phyloP scores from a whole-genome alignment of 92 coral and sea anemone species.

The Palythoa grandiflora region DNA sequence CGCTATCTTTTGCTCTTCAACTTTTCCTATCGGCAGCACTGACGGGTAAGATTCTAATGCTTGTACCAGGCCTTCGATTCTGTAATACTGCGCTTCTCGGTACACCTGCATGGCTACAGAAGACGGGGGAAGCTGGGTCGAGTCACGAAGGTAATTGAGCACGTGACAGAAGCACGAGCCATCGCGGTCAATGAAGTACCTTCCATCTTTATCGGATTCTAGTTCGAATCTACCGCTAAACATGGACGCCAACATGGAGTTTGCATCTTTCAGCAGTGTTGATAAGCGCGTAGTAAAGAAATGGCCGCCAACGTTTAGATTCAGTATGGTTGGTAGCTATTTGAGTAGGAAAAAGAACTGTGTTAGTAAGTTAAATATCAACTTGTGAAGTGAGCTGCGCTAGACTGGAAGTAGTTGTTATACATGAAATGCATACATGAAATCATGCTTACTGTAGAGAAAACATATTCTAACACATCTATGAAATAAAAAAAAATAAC shows the following conservation, averaged over 20 bases:
- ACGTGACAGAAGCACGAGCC: constrained; percentile 84
- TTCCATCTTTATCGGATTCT: constrained; percentile 80
- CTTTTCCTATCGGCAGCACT: constrained; percentile 60
- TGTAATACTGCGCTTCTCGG: constrained; percentile 89
- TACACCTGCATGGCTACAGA: constrained; percentile 85
- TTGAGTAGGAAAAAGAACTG: not conserved
- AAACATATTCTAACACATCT: not conserved
- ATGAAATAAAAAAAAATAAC: not conserved
- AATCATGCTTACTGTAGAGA: too few species aligned
- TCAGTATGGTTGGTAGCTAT: constrained; percentile 82
- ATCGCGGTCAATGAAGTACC: constrained; percentile 93
- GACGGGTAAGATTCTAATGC: constrained; percentile 80
- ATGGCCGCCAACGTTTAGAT: constrained; percentile 94
- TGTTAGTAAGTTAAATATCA: not conserved
- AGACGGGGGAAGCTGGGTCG: constrained; percentile 80
- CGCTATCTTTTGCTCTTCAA: constrained; percentile 73
- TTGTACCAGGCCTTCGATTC: constrained; percentile 72
- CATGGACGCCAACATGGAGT: constrained; percentile 94
- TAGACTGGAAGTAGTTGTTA: too few species aligned
- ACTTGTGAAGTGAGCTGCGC: too few species aligned
- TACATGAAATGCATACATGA: too few species aligned
- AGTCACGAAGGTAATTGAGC: constrained; percentile 89
- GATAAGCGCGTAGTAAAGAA: constrained; percentile 91
- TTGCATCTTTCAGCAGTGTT: constrained; percentile 73
- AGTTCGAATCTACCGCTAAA: constrained; percentile 85